Conservation (phyloP, 92 coral and sea anemone species). For the Pocillopora grandis region DNA sequence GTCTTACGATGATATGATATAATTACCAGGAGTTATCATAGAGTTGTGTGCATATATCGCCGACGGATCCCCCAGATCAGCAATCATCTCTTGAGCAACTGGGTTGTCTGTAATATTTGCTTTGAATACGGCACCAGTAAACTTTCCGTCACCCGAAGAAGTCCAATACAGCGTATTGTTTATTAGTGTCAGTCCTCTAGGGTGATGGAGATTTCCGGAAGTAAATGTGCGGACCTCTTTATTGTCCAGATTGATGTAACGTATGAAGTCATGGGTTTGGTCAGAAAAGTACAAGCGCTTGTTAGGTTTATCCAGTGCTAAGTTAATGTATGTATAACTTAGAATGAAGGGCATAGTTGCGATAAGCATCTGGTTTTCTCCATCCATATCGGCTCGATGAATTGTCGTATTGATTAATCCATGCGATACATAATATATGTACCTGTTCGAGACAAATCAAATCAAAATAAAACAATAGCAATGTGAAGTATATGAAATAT, state of each 20-base stretch:
- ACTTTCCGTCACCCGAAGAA: conserved; percentile 14
- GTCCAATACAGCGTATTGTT: conserved; percentile 23
- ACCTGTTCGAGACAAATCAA: conserved; percentile 4
- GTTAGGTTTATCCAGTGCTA: conserved; percentile 16
- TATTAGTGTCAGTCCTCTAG: conserved; percentile 1
- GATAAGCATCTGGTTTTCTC: conserved; percentile 9
- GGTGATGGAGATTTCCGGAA: conserved; percentile 19
- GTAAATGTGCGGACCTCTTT: not conserved
- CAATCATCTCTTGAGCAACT: conserved; percentile 2
- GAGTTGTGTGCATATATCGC: conserved; percentile 26
- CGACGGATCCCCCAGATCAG: not conserved
- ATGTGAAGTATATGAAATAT: too few species aligned
- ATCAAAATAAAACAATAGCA: not conserved
- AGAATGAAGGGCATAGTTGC: conserved; percentile 15
- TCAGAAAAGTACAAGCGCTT: conserved; percentile 16
- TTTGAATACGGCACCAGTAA: conserved; percentile 25
- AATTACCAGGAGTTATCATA: not conserved
- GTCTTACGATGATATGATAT: not conserved
- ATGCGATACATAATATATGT: conserved; percentile 19
- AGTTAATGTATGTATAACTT: not conserved
- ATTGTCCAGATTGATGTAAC: conserved; percentile 12
- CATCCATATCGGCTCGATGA: conserved; percentile 30
- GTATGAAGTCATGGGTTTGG: conserved; percentile 2
- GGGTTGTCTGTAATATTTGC: not conserved
- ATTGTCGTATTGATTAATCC: not conserved